Evolutionary conservation across 64 coral and sea anemone species (phyloP), one percentile per base, ranked within the genome.

Genomic region (Acropora yongei): DNA sequence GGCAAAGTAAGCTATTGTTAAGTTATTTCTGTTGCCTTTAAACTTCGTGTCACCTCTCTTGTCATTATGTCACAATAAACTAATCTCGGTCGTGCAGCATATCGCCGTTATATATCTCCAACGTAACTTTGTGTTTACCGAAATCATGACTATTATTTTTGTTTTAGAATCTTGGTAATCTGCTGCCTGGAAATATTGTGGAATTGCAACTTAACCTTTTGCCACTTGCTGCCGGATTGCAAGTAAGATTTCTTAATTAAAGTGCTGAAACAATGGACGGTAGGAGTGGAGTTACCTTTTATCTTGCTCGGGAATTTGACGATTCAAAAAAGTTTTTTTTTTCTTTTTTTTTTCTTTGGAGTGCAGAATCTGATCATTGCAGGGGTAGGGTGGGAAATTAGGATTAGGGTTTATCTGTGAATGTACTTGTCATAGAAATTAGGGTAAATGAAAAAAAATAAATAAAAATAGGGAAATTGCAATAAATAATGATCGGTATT

Each of bases 141-240:
- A 7, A 5, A 55, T 55, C 51, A 55, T 55, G 0, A 55, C 10
- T 1, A 55, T 55, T 1, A 57, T 11, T 71, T 66, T 78, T 92
- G 41, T 78, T 45, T 5, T 69, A 98, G 96, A 95, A 69, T 80
- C 76, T 98, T 0, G 96, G 96, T 82, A 40, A 49, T 13, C 86
- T 98, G 16, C 65, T 90, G n/a, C 96, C 96, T 78, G 96, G 93
- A 73, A 82, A 88, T 77, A 82, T 84, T 49, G 80, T 93, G 49
- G 88, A 90, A 41, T 80, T 98, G 13, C 79, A 95, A 14, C 88
- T 98, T 9, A 92, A 95, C 47, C 93, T 98, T n/a, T 77, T 98
- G 19, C 93, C 96, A 41, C 77, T 98, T 44, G 93, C 96, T 66
- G 93, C 96, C 53, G 96, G 96, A 75, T 82, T 98, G 78, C 96